Percentiles rank a stretch among this genome's conserved stretches.
These are phyloP conservation scores for Pomatostomus ruficeps DNA, from an alignment of 2,113 vertebrate genomes.

Conservation along the genomic window DNA sequence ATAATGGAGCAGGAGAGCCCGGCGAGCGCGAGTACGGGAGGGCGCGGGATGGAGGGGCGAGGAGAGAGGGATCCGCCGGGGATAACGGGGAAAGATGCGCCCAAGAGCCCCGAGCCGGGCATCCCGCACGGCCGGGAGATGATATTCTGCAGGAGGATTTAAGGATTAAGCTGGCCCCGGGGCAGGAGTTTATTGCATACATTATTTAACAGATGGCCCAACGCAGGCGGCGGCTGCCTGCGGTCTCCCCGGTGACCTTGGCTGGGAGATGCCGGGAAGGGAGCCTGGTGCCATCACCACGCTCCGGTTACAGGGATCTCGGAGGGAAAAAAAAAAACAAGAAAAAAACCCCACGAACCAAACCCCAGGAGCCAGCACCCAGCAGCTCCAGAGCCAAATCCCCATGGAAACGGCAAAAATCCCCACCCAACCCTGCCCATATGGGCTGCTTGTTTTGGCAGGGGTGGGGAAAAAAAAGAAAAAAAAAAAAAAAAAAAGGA, in stretches of 20 bases:
- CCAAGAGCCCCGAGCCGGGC: background rate
- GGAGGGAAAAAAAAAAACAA: background rate
- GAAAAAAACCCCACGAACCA: accelerated
- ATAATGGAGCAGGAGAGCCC: conserved; percentile 41
- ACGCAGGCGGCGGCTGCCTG: conserved; percentile 1
- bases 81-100: background rate
- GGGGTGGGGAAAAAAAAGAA: background rate
- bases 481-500: no score
- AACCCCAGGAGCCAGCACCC: background rate
- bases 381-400: conserved; percentile 10
- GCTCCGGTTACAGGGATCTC: background rate
- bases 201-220: conserved; percentile 65
- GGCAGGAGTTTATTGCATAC: conserved; percentile 40
- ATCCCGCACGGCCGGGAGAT: background rate
- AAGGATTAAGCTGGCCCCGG: conserved; percentile 41
- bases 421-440: background rate
- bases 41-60: background rate
- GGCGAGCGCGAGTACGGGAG: background rate
- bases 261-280: conserved; percentile 11
- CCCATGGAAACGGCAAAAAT: conserved; percentile 40
- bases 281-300: background rate
- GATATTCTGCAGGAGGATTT: conserved; percentile 46
- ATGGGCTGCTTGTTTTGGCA: conserved; percentile 4
- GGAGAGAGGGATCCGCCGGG: background rate
- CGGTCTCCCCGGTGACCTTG: conserved; percentile 57